phyloP scores from a whole-genome alignment of 2,113 vertebrate genomes.

The Bettongia penicillata region DNA sequence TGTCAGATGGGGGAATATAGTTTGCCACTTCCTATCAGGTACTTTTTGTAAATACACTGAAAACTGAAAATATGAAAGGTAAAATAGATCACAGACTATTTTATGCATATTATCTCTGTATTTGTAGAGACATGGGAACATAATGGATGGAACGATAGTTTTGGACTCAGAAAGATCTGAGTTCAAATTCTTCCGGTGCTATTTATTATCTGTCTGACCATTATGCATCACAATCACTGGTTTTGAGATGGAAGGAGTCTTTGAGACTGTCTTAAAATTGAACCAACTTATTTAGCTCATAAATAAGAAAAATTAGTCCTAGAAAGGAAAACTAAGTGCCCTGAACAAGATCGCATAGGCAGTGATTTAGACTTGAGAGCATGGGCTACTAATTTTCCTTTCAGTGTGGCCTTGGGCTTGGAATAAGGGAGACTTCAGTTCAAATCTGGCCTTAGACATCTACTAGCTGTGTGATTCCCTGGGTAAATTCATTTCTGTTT shows the following conservation, averaged over 20 bases:
- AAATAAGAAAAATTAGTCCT: background rate
- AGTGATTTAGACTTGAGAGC: background rate
- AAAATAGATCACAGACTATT: background rate
- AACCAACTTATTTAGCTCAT: background rate
- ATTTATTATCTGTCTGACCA: background rate
- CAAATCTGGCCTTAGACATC: background rate
- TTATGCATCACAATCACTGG: background rate
- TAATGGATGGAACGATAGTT: background rate
- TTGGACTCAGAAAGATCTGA: background rate
- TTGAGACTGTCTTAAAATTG: background rate
- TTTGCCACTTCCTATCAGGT: background rate
- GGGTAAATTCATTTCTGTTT: background rate
- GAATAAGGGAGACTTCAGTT: background rate
- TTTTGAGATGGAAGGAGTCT: background rate
- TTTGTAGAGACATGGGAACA: background rate
- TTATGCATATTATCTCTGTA: background rate
- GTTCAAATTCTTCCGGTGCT: background rate
- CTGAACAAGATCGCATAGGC: background rate
- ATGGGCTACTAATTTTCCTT: background rate
- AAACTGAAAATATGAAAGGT: background rate
- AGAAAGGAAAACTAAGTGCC: background rate
- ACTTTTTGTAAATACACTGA: background rate
- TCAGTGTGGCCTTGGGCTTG: background rate
- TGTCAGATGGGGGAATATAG: background rate
- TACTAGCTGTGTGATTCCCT: background rate